A percentile compares a stretch with the other conserved stretches of the same genome.
Conservation (phyloP, 2,113 vertebrate species). For the Spea multiplicata region DNA sequence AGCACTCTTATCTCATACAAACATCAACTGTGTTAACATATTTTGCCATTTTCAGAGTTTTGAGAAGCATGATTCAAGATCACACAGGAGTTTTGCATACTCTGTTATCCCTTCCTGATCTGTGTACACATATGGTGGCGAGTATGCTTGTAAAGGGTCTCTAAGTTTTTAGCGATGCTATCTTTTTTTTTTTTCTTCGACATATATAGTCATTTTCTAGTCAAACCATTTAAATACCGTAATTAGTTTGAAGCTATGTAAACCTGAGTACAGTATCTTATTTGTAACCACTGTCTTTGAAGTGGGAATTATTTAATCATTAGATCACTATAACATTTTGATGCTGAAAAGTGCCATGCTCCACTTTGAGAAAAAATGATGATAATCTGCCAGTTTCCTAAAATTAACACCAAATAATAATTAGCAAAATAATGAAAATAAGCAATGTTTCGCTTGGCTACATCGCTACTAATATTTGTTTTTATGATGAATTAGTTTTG, state of each 20-base stretch:
- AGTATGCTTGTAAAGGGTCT: slow-evolving; percentile 7
- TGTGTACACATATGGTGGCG: slow-evolving; percentile 32
- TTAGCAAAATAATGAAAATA: too few relatives aligned
- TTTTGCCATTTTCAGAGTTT: background rate
- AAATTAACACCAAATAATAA: too few relatives aligned
- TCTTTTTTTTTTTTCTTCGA: background rate
- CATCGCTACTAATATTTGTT: too few relatives aligned
- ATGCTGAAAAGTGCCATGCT: too few relatives aligned
- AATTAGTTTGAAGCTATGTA: too few relatives aligned
- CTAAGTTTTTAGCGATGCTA: background rate
- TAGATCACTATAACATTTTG: too few relatives aligned
- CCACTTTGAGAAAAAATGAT: too few relatives aligned
- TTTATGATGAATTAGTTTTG: too few relatives aligned
- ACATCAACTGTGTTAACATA: background rate
- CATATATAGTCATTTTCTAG: slow-evolving; percentile 1
- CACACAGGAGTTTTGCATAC: background rate
- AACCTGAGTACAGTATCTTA: background rate
- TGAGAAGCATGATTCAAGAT: background rate
- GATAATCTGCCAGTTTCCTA: too few relatives aligned
- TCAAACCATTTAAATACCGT: background rate
- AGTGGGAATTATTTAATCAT: background rate
- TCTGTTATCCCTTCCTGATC: background rate
- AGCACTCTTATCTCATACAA: background rate
- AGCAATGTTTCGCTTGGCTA: too few relatives aligned
- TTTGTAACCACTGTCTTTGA: background rate